Conservation (phyloP, 2,113 vertebrate genomes). For the Theristicus caerulescens region DNA sequence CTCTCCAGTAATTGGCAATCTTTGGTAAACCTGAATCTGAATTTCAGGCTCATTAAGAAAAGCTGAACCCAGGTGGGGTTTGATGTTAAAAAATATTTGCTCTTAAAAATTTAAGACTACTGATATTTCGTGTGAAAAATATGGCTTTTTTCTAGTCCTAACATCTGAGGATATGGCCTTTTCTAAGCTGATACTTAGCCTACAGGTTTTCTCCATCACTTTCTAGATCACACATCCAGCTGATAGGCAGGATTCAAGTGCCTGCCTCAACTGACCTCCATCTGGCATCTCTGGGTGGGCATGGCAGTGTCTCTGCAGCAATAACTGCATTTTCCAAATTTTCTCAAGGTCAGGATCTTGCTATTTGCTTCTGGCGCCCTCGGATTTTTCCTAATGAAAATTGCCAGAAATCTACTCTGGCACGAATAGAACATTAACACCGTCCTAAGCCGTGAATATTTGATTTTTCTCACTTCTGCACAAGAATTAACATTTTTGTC, state of each 20-base stretch:
- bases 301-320: neutral
- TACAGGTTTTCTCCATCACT: neutral
- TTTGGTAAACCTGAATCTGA: neutral
- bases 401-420: neutral
- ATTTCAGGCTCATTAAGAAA: neutral
- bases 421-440: neutral
- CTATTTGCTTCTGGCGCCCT: neutral
- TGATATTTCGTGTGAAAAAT: neutral
- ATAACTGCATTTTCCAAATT: neutral
- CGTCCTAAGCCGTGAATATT: neutral
- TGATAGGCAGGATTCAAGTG: neutral
- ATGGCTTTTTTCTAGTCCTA: neutral
- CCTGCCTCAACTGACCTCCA: neutral
- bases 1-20: neutral
- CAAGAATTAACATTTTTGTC: neutral
- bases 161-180: neutral
- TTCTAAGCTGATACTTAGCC: neutral
- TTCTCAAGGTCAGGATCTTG: neutral
- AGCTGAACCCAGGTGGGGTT: neutral
- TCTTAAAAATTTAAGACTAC: neutral
- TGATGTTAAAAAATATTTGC: neutral
- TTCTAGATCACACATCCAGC: neutral
- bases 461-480: neutral
- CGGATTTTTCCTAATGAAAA: neutral
- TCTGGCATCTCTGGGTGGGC: neutral